Base-by-base conservation (phyloP, 64 coral and sea anemone genomes). In the Pocillopora damicornis region DNA sequence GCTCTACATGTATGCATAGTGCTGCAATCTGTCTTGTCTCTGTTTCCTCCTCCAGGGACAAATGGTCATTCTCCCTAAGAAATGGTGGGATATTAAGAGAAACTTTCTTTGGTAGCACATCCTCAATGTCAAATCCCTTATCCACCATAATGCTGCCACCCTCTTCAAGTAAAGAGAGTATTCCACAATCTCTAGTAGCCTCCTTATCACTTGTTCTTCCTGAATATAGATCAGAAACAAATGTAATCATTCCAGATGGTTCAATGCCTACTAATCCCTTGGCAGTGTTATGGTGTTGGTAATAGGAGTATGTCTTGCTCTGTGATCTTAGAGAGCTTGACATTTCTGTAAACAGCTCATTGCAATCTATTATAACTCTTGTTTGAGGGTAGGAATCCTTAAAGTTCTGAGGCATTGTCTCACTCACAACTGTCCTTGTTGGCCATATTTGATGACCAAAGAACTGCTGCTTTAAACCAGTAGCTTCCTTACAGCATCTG, bases 371-470 rank as follows among this genome's bases (percentile, higher is more conserved):
- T 72, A 86, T 15, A 30, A 86, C 68, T 63, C 64, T 60, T 59
- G 36, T n/a, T 61, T 67, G 58, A 35, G 78, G 77, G 37, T 88
- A 76, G 25, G 30, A 42, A 62, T 88, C 66, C 62, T 82, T 87
- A 15, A 93, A 66, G 57, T 15, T 74, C 51, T 80, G n/a, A 76
- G 84, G 78, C 79, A 87, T 92, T n/a, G 59, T 81, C 23, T 68
- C 74, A 75, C 88, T 59, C 74, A 92, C 75, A 38, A 73, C 69
- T 62, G 78, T n/a, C n/a, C 90, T 71, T 56, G 65, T 66, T 58
- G 90, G 90, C 76, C 90, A 92, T 25, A 92, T 92, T 2, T 75
- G 75, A 37, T 83, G 59, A 87, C 45, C 30, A 30, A 30, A 30
- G 30, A 30, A 30, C 30, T 30, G 30, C 30, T 30, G 30, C 30